Conservation (phyloP, 2,113 vertebrate species). For the Nanger granti region DNA sequence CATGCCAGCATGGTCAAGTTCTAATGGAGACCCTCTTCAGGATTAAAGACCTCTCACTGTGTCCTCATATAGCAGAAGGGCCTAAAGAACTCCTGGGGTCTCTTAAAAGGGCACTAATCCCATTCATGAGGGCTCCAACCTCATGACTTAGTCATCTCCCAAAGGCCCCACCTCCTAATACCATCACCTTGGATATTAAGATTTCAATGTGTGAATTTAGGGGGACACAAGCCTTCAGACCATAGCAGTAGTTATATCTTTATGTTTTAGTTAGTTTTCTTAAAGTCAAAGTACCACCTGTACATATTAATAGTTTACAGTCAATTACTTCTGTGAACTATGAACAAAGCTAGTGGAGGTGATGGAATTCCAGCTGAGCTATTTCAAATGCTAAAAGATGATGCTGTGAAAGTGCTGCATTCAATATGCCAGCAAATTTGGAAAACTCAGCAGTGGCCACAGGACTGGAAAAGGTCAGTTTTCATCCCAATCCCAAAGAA, state of each 20-base stretch:
- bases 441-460: not conserved
- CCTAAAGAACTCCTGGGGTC: not conserved
- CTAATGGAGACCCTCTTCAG: not conserved
- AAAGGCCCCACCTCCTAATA: not conserved
- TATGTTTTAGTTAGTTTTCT: not conserved
- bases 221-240: not conserved
- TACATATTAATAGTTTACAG: not conserved
- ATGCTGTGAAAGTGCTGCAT: not conserved
- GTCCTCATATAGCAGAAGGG: not conserved
- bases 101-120: not conserved
- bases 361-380: not conserved
- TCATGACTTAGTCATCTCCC: not conserved
- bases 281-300: not conserved
- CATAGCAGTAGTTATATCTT: not conserved
- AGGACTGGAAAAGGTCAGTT: not conserved
- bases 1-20: not conserved
- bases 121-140: not conserved
- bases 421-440: not conserved
- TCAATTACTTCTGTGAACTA: not conserved
- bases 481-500: not conserved
- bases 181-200: not conserved
- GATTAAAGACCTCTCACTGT: not conserved
- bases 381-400: not conserved
- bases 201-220: not conserved
- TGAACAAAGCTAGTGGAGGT: not conserved